phyloP scores from a whole-genome alignment of 2,797 vertebrate species.

The Pogoniulus pusillus region DNA sequence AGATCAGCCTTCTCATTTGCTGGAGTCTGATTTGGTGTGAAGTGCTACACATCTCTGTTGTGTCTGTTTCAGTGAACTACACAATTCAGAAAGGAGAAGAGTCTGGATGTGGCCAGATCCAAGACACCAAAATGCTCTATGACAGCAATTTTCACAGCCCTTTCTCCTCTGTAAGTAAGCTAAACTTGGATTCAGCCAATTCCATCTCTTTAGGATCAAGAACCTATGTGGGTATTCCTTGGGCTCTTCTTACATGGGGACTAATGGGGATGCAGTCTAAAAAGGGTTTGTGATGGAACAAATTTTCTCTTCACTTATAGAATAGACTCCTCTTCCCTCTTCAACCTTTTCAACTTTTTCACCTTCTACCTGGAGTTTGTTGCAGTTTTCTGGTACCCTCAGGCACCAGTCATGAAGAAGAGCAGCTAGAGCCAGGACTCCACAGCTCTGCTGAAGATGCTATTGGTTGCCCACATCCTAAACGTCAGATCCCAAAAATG shows the following conservation, averaged over 20 bases:
- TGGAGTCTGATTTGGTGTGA: neutral
- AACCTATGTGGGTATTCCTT: neutral
- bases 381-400: neutral
- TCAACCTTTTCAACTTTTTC: neutral
- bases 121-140: neutral
- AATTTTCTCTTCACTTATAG: neutral
- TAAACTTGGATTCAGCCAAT: neutral
- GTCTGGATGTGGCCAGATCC: neutral
- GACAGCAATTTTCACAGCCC: neutral
- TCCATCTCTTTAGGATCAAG: neutral
- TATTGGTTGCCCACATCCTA: neutral
- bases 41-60: accelerated
- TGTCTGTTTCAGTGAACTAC: neutral
- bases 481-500: neutral
- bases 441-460: neutral
- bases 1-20: neutral
- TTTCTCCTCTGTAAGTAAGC: neutral
- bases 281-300: neutral
- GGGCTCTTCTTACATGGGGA: neutral
- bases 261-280: neutral
- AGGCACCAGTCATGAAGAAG: neutral
- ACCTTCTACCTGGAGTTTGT: neutral
- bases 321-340: neutral
- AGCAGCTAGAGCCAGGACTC: neutral
- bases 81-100: neutral